phyloP scores from a whole-genome alignment of 2,888 invertebrate species.

The Pteria penguin region DNA sequence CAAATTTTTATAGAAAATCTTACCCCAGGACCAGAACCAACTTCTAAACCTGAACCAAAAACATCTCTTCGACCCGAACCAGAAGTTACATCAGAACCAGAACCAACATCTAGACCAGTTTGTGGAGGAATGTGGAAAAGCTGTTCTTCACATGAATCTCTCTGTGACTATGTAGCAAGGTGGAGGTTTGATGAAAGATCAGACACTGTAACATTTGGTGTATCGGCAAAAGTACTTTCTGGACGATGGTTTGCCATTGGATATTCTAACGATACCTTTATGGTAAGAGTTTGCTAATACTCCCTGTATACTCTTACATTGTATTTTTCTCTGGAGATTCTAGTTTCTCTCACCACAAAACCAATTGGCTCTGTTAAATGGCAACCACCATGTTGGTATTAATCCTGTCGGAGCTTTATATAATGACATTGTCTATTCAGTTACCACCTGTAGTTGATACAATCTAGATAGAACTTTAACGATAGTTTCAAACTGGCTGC shows the following conservation, averaged over 20 bases:
- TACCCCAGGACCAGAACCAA: conserved; percentile 1
- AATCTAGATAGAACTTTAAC: too few species aligned
- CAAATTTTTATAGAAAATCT: background rate
- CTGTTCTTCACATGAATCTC: background rate
- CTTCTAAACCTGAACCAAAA: conserved; percentile 7
- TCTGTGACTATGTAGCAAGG: conserved; percentile 35
- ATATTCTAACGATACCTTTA: conserved; percentile 48
- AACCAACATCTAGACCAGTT: background rate
- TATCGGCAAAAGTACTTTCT: conserved; percentile 44
- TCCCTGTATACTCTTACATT: too few species aligned
- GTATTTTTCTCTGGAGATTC: too few species aligned
- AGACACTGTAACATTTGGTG: conserved; percentile 50
- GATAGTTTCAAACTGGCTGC: too few species aligned
- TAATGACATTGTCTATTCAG: too few species aligned
- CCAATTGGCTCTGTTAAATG: too few species aligned
- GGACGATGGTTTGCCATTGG: conserved; percentile 64
- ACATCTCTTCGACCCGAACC: conserved; percentile 12
- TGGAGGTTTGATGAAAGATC: conserved; percentile 48
- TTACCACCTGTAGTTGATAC: too few species aligned
- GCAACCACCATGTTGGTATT: too few species aligned
- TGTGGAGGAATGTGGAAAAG: conserved; percentile 15
- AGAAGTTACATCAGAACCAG: background rate
- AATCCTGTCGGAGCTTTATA: too few species aligned
- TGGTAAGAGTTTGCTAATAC: too few species aligned
- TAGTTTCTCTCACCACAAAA: too few species aligned